Evolutionary conservation across 2,888 invertebrate species (phyloP), one percentile per base, ranked within the genome.

Genomic region (Drosophila fulvimacula): DNA sequence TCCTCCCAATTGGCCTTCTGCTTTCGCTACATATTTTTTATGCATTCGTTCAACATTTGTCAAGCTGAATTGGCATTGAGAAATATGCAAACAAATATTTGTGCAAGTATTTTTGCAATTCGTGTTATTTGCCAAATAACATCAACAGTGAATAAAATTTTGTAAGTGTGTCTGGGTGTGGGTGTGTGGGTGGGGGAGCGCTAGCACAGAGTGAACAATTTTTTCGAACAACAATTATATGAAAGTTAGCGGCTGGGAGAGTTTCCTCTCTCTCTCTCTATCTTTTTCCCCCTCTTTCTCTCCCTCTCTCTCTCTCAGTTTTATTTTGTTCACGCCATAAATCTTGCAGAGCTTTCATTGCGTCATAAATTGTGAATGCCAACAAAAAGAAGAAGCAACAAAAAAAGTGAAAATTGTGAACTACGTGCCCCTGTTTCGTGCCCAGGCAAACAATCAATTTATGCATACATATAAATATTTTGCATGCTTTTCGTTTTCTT

Each of bases 381-480:
- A 67, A 41, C 44, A 44, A 13, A n/a, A 44, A 56, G 39, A 30
- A 34, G 44, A 59, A 24, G 21, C 15, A 9, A 15, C n/a, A 17
- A 24, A n/a, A 60, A 59, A 27, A 52, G 32, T 56, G 38, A 76
- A 76, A 77, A 69, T 69, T 69, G 61, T 55, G 46, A 53, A 24
- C 46, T 66, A 56, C 63, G 53, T 58, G 63, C 21, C n/a, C 51
- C 30, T 53, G 38, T 48, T 55, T 60, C 44, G 55, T 58, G 65
- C 46, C 66, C 84, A 74, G 69, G 71, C 66, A 88, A 88, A 88
- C 88, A 84, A 88, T 88, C 84, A 85, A 88, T 88, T 88, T 88
- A 81, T 84, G 73, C 74, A 82, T 76, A 79, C 73, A 76, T 66
- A 68, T 59, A 71, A 67, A 81, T 70, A 73, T 80, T 83, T 79